phyloP scores from a whole-genome alignment of 2,797 vertebrate species.

The Dendrocincla tyrannina region DNA sequence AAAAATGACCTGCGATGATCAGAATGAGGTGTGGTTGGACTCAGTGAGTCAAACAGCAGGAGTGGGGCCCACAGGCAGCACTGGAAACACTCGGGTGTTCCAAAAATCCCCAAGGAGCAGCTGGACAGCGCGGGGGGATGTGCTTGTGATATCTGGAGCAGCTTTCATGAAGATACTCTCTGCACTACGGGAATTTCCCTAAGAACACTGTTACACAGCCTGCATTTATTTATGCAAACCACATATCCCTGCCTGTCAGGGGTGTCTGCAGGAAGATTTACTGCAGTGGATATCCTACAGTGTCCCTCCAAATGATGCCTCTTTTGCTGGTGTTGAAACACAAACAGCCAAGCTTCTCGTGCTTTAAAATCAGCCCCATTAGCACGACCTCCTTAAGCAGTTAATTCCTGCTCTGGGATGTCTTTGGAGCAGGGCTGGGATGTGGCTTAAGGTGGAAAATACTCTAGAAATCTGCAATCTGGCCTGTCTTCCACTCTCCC shows the following conservation, averaged over 20 bases:
- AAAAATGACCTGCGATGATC: not conserved
- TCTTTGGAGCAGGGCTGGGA: not conserved
- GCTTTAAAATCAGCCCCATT: not conserved
- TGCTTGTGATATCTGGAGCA: not conserved
- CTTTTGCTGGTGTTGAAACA: not conserved
- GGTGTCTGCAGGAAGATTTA: not conserved
- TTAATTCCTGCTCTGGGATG: conserved; percentile 7
- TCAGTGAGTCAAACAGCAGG: not conserved
- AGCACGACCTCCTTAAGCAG: not conserved
- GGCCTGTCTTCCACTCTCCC: not conserved
- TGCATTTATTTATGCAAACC: not conserved
- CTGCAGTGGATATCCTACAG: not conserved
- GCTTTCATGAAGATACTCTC: not conserved
- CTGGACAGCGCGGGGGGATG: not conserved
- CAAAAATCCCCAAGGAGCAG: not conserved
- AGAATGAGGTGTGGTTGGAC: not conserved
- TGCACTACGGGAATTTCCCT: not conserved
- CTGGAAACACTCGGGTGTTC: not conserved
- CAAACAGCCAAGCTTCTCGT: not conserved
- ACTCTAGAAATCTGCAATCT: not conserved
- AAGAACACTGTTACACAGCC: not conserved
- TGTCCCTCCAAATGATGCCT: not conserved
- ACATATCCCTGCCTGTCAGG: not conserved
- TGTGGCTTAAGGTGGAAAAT: not conserved
- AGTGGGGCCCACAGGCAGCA: not conserved